Percentiles rank a stretch among this genome's conserved stretches.
phyloP scores from a whole-genome alignment of 2,888 invertebrate genomes.

The Petrolisthes cinctipes region DNA sequence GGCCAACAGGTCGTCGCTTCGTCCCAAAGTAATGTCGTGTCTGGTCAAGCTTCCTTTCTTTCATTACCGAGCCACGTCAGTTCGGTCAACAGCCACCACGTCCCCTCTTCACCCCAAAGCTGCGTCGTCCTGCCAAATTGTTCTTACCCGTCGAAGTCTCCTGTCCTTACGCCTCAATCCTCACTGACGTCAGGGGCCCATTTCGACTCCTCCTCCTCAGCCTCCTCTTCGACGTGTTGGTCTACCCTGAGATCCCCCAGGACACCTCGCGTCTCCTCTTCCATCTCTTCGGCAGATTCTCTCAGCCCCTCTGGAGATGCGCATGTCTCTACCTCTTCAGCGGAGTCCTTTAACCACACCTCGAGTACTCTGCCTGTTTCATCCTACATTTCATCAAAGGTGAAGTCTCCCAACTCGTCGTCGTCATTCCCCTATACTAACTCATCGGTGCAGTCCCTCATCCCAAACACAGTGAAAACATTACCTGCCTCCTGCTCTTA shows the following conservation, averaged over 20 bases:
- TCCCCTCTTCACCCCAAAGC: neutral
- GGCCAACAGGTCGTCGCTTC: too few species aligned
- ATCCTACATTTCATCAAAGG: too few species aligned
- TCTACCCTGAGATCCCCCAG: conserved; percentile 28
- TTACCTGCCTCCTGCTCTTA: too few species aligned
- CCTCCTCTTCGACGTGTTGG: conserved; percentile 23
- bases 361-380: neutral
- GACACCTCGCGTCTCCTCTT: conserved; percentile 34
- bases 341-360: neutral
- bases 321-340: too few species aligned
- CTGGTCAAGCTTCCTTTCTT: too few species aligned
- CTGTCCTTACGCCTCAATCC: conserved; percentile 30
- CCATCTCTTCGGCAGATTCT: conserved; percentile 23
- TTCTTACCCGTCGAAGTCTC: conserved; percentile 5
- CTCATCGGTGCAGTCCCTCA: too few species aligned
- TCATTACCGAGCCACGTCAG: too few species aligned
- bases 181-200: conserved; percentile 36
- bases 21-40: too few species aligned
- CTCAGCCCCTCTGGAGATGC: neutral
- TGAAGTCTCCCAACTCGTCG: too few species aligned
- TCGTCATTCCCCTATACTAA: too few species aligned
- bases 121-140: conserved; percentile 15
- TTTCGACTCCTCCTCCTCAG: conserved; percentile 29
- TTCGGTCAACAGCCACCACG: too few species aligned
- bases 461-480: too few species aligned